phyloP scores from a whole-genome alignment of 2,113 vertebrate genomes.

The Eupsittula cactorum region DNA sequence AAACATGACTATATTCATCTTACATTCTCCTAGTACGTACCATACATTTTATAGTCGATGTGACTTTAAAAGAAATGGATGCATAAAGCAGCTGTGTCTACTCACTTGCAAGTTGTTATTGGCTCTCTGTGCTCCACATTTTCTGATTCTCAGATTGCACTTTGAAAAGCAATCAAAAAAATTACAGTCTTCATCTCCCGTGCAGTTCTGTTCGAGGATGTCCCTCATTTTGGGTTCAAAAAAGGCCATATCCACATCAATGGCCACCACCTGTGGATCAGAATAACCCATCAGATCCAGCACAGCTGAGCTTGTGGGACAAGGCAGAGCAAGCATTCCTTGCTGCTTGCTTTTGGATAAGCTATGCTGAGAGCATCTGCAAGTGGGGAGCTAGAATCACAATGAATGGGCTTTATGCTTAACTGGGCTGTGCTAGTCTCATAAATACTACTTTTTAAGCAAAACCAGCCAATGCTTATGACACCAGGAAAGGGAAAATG shows the following conservation, averaged over 20 bases:
- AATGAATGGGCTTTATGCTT: background rate
- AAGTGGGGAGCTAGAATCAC: background rate
- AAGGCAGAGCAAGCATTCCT: background rate
- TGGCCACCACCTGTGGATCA: slow-evolving; percentile 89
- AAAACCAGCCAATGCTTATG: background rate
- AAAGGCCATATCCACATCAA: slow-evolving; percentile 99
- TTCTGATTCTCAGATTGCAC: slow-evolving; percentile 79
- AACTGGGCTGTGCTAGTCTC: background rate
- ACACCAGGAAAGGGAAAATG: background rate
- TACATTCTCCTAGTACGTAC: background rate
- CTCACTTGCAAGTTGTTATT: slow-evolving; percentile 96
- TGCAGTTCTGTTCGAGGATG: slow-evolving; percentile 96
- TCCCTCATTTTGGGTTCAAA: slow-evolving; percentile 98
- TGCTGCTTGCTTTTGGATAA: background rate
- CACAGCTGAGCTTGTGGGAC: rapidly evolving
- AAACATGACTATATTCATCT: background rate
- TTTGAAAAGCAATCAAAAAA: slow-evolving; percentile 96
- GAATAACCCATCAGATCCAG: slow-evolving; percentile 1
- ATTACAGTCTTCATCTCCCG: slow-evolving; percentile 90
- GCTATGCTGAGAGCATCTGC: background rate
- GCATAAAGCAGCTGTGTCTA: slow-evolving; percentile 13
- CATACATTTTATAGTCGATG: background rate
- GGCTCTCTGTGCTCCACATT: slow-evolving; percentile 82
- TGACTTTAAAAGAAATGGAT: slow-evolving; percentile 11
- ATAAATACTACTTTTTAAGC: background rate